Evolutionary conservation across 1,140 invertebrate species (phyloP).

Genomic region (Teleopsis dalmanni): DNA sequence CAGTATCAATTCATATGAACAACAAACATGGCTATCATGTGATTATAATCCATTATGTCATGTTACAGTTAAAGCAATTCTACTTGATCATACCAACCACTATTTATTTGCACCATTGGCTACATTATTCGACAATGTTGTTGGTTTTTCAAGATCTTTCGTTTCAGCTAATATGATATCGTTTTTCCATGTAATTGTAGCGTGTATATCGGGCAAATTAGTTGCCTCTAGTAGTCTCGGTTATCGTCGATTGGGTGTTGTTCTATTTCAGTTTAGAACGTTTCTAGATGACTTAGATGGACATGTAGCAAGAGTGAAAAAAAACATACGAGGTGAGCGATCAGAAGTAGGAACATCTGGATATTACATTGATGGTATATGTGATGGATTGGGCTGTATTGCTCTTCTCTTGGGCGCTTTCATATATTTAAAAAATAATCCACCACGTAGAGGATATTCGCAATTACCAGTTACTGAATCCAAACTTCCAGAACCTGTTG

Average conservation of each 20-base stretch:
- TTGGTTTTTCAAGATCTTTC: constrained; percentile 57
- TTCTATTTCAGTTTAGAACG: constrained; percentile 66
- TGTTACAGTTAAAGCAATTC: constrained; percentile 66
- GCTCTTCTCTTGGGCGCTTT: constrained; percentile 59
- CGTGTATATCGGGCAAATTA: constrained; percentile 59
- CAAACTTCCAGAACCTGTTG: constrained; percentile 46
- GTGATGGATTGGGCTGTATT: constrained; percentile 63
- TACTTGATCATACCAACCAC: constrained; percentile 68
- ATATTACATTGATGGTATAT: constrained; percentile 66
- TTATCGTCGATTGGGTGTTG: constrained; percentile 58
- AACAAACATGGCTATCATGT: constrained; percentile 55
- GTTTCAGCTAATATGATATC: constrained; percentile 74
- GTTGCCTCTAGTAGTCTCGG: constrained; percentile 59
- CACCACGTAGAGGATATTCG: constrained; percentile 58
- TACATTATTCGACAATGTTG: constrained; percentile 54
- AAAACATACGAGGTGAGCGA: constrained; percentile 59
- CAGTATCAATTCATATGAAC: constrained; percentile 45
- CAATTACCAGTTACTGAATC: constrained; percentile 51
- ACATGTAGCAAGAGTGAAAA: constrained; percentile 62
- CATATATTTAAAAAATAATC: constrained; percentile 60
- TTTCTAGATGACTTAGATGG: constrained; percentile 75
- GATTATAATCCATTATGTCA: constrained; percentile 63
- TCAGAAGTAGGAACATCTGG: constrained; percentile 64
- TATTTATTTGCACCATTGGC: constrained; percentile 68
- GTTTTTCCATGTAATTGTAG: constrained; percentile 63